These are phyloP conservation scores for Corythoichthys intestinalis DNA, from an alignment of 2,113 vertebrate species.

Conservation along the genomic window DNA sequence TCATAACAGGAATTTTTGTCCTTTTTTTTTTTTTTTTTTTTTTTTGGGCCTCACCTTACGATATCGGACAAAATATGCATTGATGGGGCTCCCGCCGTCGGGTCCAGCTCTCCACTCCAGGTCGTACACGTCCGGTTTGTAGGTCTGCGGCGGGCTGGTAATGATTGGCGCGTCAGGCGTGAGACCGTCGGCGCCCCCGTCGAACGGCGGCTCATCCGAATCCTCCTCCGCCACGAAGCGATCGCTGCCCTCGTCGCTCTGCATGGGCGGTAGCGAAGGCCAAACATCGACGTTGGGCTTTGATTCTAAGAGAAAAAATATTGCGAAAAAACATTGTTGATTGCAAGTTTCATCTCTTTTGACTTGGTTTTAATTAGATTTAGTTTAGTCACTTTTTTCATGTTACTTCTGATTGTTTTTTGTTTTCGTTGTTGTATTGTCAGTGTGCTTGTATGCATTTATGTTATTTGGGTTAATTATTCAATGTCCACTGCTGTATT, in stretches of 20 bases:
- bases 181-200: constrained; percentile 48
- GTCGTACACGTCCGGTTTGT: constrained; percentile 81
- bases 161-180: constrained; percentile 94
- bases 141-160: constrained; percentile 88
- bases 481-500: no score
- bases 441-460: no score
- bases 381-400: no score
- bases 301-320: constrained; percentile 19
- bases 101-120: constrained; percentile 87
- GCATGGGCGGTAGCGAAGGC: constrained; percentile 61
- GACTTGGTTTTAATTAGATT: no score
- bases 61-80: constrained; percentile 93
- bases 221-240: constrained; percentile 41
- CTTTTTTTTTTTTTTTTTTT: no score
- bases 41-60: constrained; percentile 79
- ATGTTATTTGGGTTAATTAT: no score
- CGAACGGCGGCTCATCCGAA: not conserved
- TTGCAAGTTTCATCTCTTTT: no score
- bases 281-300: not conserved
- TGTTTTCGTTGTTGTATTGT: no score
- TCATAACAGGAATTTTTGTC: no score
- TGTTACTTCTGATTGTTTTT: no score
- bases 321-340: not conserved
- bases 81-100: constrained; percentile 84
- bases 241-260: constrained; percentile 68